Evolutionary conservation across 2,888 invertebrate genomes (phyloP), one percentile per base, ranked within the genome.

Genomic region (Synanthedon vespiformis): DNA sequence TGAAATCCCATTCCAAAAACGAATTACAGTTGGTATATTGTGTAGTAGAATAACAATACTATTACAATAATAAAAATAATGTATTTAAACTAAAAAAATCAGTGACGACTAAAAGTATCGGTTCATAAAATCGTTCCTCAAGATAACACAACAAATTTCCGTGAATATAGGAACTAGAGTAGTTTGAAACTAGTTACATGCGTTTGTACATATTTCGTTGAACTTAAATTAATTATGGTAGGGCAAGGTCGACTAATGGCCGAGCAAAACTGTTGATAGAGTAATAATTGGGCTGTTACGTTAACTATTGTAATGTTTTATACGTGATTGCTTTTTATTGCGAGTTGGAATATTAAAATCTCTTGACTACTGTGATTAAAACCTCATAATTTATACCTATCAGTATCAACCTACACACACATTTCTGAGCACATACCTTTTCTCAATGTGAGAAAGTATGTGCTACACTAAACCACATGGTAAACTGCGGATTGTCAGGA

Each of bases 201-300:
- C 18, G 48, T 51, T 47, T 52, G 52, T 54, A 52, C 51, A 54
- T 54, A 54, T 54, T 51, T 54, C 52, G 52, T 55, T 53, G 53
- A 54, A 56, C 51, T 74, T 71, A 68, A 73, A 77, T 77, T 75
- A 77, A 77, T 77, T 69, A 71, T 57, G 59, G 59, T 34, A 16
- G 61, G 61, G 63, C 62, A 63, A 63, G 65, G 68, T 62, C 64
- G 61, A 65, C 62, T 76, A 75, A 70, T 70, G 66, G 72, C 60
- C 59, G 65, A 55, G 55, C 61, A 58, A 64, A 50, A 70, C 70
- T 72, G 74, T 70, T 69, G 68, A 74, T 72, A 70, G 65, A 65
- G 66, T 64, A 69, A 67, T 72, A 70, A 73, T 72, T 68, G 65
- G 58, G 22, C 52, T 48, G 48, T 51, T 51, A 51, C 52, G 58